Base-by-base conservation (phyloP, 2,113 vertebrate species). In the Platichthys flesus region DNA sequence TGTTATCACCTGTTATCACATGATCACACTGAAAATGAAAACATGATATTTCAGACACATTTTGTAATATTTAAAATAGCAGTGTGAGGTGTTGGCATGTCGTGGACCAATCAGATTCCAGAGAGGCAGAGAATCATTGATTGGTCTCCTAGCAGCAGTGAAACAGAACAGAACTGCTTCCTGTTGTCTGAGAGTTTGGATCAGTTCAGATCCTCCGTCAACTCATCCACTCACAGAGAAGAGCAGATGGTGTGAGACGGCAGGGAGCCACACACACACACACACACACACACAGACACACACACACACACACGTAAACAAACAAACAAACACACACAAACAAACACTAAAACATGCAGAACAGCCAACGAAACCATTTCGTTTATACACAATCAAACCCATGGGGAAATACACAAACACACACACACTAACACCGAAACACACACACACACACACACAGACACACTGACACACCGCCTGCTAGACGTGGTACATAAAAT, bases 181-280 rank as follows among this genome's bases (percentile, higher is more conserved):
- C 55, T 49, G 70, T 67, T 57, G 42, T 47, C 31, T 5, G 10
- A 45, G 24, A 8, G 52, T 59, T 66, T 55, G 59, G 49, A 77
- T 26, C 56, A 26, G 55, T 28, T 26, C 56, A 26, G 55, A 24
- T 74, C 73, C 58, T 82, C 71, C 74, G 4, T 68, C 69, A n/a
- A 37, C 21, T 67, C 81, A 1, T 55, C 73, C 0, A 57, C 42
- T 74, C 66, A 10, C 42, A 65, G 37, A 61, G 67, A 78, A 45
- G 57, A 67, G 82, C 88, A 90, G 88, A 90, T 90, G 88, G 88
- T 40, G 55, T 54, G 18, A 54, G 71, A 68, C 88, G 68, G 82
- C 86, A 55, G 86, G 84, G 77, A 74, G 76, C 61, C 85, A 10
- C 37, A 6, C 67, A 68, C 79, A 72, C 68, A 71, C 58, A 64